phyloP scores from a whole-genome alignment of 1,140 invertebrate genomes.

The Tetramorium simillimum region DNA sequence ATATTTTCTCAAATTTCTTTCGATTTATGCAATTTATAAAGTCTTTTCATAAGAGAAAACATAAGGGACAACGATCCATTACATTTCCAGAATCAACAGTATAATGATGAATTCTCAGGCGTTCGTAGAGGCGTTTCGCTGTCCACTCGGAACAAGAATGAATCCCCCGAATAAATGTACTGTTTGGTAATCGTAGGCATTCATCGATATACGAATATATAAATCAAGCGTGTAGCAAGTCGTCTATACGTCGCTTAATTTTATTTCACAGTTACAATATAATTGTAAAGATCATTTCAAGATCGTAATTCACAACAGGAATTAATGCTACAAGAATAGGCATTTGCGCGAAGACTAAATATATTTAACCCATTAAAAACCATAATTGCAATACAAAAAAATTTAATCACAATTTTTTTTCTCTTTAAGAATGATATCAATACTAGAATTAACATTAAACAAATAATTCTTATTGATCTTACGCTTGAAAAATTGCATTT shows the following conservation, averaged over 20 bases:
- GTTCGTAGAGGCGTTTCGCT: conserved; percentile 90
- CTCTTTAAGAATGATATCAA: not conserved
- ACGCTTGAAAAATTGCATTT: not conserved
- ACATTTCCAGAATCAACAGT: conserved; percentile 84
- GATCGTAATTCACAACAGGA: not conserved
- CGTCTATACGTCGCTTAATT: not conserved
- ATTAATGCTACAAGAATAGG: not conserved
- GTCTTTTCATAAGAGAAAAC: not conserved
- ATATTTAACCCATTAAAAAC: not conserved
- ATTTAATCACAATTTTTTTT: not conserved
- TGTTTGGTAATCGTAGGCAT: conserved; percentile 87
- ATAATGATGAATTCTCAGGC: conserved; percentile 88
- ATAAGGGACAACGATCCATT: not conserved
- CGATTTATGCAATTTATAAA: not conserved
- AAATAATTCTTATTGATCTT: not conserved
- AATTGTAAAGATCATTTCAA: not conserved
- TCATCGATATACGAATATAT: conserved; percentile 3
- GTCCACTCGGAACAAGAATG: conserved; percentile 88
- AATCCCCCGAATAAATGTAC: conserved; percentile 91
- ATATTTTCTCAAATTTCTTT: not conserved
- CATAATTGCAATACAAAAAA: not conserved
- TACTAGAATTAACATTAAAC: not conserved
- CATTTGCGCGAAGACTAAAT: not conserved
- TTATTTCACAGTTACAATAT: not conserved
- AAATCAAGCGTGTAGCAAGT: not conserved